Evolutionary conservation across 1,140 invertebrate genomes (phyloP), one percentile per base, ranked within the genome.

Genomic region (Eciton burchellii): DNA sequence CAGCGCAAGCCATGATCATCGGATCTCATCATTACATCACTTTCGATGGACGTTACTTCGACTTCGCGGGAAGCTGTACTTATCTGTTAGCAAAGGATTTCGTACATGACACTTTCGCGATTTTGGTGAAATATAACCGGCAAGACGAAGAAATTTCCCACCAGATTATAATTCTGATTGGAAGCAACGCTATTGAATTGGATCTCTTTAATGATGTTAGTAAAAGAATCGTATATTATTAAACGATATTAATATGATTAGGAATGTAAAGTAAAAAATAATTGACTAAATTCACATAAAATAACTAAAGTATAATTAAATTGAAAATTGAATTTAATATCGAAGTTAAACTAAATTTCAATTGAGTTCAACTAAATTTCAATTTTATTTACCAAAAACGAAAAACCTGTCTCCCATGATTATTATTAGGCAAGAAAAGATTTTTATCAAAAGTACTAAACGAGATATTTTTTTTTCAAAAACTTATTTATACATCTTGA

Each of bases 1-100:
- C 84, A 96, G 96, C 95, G 47, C 95, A 96, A 88, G 96, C 96
- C 1, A 94, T 96, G 87, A 94, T 98, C 12, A 94, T 96, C 62
- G 97, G 96, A 3, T 93, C 94, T 0, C 95, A 96, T 43, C 95
- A 98, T 91, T 97, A 96, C 87, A 94, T 96, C 52, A 98, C 97
- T 1, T 98, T 98, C 89, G 97, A 98, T 89, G 95, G 95, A 52
- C 92, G 90, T 45, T 95, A 96, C 83, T 96, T 95, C 85, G 95
- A 96, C 63, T 96, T 96, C 87, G 91, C 91, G n/a, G 96, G 96
- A 8, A 91, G 93, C 9, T 97, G 96, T 89, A 95, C 94, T 8
- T 97, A 97, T 90, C 92, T 97, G 41, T 91, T 97, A 57, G 95
- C 96, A 0, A 94, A 95, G 6, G 97, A 97, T 93, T 96, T 97